Conservation (phyloP, 2,797 vertebrate species). For the Chrosomus eos region DNA sequence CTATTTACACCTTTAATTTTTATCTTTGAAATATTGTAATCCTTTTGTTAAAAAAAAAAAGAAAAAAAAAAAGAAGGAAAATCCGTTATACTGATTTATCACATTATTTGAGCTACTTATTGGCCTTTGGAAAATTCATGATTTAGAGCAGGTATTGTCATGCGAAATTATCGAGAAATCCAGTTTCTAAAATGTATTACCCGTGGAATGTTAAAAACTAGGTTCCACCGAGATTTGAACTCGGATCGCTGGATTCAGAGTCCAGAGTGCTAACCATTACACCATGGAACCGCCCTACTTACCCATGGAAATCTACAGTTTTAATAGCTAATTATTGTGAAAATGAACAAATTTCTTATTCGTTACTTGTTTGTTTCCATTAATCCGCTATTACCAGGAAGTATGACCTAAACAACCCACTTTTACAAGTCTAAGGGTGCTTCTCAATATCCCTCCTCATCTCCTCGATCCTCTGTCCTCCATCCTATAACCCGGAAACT, state of each 20-base stretch:
- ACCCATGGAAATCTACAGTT: accelerated
- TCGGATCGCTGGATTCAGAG: constrained; percentile 75
- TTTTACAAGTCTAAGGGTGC: background rate
- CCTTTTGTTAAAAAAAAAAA: background rate
- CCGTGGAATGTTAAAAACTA: accelerated
- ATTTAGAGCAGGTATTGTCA: background rate
- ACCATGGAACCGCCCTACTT: constrained; percentile 63
- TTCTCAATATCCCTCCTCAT: no score
- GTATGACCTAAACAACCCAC: background rate
- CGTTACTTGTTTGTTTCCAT: background rate
- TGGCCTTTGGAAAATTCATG: background rate
- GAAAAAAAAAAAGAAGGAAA: background rate
- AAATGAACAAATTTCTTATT: background rate
- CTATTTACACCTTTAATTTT: background rate
- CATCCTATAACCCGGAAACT: no score
- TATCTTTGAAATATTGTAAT: background rate
- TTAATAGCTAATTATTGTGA: background rate
- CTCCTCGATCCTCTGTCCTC: no score
- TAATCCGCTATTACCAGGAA: background rate
- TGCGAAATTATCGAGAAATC: background rate
- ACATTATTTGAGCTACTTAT: background rate
- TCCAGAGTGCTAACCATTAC: constrained; percentile 75
- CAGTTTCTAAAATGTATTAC: background rate
- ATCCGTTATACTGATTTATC: background rate
- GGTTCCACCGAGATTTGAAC: constrained; percentile 74